phyloP scores from a whole-genome alignment of 2,113 vertebrate species.

The Cebus imitator region DNA sequence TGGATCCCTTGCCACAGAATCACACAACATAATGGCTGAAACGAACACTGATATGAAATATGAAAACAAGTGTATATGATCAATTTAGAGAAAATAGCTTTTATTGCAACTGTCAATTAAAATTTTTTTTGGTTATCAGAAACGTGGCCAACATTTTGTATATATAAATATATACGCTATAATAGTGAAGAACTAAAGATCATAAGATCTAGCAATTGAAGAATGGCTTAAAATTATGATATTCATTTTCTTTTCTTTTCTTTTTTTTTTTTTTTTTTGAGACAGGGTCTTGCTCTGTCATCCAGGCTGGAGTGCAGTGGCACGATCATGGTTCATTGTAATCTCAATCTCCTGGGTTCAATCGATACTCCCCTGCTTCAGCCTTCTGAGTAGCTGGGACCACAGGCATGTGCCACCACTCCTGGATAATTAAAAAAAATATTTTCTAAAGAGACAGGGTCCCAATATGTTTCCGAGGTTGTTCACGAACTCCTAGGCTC shows the following conservation, averaged over 20 bases:
- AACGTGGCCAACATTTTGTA: neutral
- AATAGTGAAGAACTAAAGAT: conserved; percentile 12
- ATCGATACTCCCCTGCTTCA: no score
- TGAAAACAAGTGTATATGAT: neutral
- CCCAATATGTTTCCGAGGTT: no score
- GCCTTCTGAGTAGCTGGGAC: no score
- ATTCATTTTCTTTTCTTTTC: neutral
- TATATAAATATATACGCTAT: neutral
- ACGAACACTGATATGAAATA: neutral
- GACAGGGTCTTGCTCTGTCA: no score
- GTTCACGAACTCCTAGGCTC: no score
- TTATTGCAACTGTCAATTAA: conserved; percentile 23
- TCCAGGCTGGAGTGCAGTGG: no score
- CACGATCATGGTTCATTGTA: no score
- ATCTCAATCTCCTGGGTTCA: no score
- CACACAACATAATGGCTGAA: neutral
- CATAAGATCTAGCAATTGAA: neutral
- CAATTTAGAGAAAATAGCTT: neutral
- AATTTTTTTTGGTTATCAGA: neutral
- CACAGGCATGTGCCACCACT: no score
- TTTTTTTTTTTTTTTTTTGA: no score
- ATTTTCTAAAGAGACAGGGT: no score
- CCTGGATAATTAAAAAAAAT: no score
- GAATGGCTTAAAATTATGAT: neutral
- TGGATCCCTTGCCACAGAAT: neutral